These are phyloP conservation scores for Cariama cristata DNA, from an alignment of 2,113 vertebrate species.

Conservation along the genomic window DNA sequence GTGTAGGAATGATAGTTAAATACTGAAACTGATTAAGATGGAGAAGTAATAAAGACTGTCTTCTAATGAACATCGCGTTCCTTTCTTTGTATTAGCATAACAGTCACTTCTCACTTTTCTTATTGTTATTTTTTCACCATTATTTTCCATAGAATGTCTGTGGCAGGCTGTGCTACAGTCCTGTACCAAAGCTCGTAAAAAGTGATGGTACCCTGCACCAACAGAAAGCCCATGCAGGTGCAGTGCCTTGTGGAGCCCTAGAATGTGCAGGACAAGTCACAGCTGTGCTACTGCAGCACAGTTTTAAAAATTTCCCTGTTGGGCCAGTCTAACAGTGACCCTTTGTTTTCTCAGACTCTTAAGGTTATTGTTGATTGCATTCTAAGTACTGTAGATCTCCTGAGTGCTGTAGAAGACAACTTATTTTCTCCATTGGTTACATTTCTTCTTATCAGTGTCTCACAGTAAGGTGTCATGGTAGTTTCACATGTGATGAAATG, in stretches of 20 bases:
- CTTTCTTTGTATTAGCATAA: not conserved
- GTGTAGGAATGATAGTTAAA: not conserved
- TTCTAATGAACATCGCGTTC: not conserved
- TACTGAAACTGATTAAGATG: not conserved
- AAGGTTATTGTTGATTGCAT: not conserved
- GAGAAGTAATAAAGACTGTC: not conserved
- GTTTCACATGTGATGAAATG: not conserved
- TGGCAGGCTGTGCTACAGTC: not conserved
- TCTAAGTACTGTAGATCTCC: not conserved
- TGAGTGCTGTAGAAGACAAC: not conserved
- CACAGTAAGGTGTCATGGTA: not conserved
- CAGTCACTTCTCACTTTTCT: not conserved
- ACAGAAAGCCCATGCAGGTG: not conserved
- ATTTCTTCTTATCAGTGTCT: not conserved
- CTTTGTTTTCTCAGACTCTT: not conserved
- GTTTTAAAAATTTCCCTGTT: not conserved
- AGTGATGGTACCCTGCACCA: fast-evolving
- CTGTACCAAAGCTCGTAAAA: fast-evolving
- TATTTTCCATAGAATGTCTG: not conserved
- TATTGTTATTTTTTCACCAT: not conserved
- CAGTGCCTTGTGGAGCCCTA: not conserved
- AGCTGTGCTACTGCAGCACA: not conserved
- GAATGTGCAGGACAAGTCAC: not conserved
- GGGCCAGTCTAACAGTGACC: not conserved
- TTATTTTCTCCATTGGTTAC: not conserved